Evolutionary conservation across 2,888 invertebrate species (phyloP).

Genomic region (Mystacides longicornis): DNA sequence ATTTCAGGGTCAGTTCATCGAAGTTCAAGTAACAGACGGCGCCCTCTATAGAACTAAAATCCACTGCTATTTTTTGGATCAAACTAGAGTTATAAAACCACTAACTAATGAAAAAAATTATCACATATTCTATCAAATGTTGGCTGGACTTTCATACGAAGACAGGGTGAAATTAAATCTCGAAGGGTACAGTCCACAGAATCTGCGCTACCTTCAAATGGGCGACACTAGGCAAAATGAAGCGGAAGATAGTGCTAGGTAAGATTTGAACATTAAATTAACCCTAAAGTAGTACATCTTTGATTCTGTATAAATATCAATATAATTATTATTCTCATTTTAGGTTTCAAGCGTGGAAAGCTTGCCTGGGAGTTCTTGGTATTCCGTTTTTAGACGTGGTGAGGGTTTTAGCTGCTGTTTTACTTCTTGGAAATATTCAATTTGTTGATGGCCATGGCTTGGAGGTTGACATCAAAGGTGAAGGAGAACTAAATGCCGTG

Average conservation of each 20-base stretch:
- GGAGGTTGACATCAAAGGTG: constrained; percentile 72
- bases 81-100: constrained; percentile 83
- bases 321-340: constrained; percentile 24
- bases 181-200: constrained; percentile 75
- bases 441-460: constrained; percentile 74
- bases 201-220: constrained; percentile 71
- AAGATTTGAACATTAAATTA: constrained; percentile 1
- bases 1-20: constrained; percentile 85
- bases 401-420: constrained; percentile 81
- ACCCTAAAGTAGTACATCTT: not conserved
- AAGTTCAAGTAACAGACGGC: constrained; percentile 92
- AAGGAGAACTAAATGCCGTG: constrained; percentile 78
- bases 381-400: constrained; percentile 93
- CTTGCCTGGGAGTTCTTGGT: constrained; percentile 80
- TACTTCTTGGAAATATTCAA: constrained; percentile 86
- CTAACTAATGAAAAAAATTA: constrained; percentile 87
- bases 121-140: constrained; percentile 94
- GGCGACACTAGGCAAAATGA: constrained; percentile 68
- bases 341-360: constrained; percentile 88
- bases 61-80: constrained; percentile 92
- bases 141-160: constrained; percentile 80
- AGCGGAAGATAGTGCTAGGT: constrained; percentile 58
- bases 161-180: constrained; percentile 82
- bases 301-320: not conserved
- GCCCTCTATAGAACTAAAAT: constrained; percentile 92